Conservation (phyloP, 2,797 vertebrate genomes). For the Lophotriccus pileatus region DNA sequence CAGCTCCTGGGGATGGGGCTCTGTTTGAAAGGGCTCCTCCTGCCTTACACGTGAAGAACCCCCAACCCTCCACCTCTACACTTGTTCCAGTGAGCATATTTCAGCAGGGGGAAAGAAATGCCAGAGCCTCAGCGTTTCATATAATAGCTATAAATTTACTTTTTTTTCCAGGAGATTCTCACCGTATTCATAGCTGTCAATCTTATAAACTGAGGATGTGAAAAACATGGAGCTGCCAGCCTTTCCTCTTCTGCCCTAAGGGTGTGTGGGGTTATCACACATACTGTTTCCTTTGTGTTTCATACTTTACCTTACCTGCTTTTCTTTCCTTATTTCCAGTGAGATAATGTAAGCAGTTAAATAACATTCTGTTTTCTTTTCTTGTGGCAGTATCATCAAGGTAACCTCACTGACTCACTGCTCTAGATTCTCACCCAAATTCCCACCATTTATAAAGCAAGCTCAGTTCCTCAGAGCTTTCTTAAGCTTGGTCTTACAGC, state of each 20-base stretch:
- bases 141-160: background rate
- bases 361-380: background rate
- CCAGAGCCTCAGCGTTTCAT: background rate
- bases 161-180: background rate
- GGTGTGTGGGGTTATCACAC: background rate
- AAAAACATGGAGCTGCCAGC: background rate
- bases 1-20: background rate
- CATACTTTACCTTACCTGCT: background rate
- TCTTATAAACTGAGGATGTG: background rate
- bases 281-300: background rate
- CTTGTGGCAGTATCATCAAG: background rate
- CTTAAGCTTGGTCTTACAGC: background rate
- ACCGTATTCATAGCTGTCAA: background rate
- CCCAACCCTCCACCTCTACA: background rate
- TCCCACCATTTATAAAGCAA: background rate
- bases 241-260: conserved; percentile 23
- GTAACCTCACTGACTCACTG: background rate
- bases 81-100: background rate
- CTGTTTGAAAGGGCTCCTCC: background rate
- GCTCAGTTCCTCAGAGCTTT: background rate
- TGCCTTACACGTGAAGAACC: background rate
- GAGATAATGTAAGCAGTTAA: background rate
- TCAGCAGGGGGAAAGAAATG: background rate
- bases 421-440: background rate
- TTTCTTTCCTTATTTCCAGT: background rate